Percentiles rank a stretch among this genome's conserved stretches.
These are phyloP conservation scores for Cephalopachus bancanus DNA, from an alignment of 2,797 vertebrate genomes.

Conservation along the genomic window DNA sequence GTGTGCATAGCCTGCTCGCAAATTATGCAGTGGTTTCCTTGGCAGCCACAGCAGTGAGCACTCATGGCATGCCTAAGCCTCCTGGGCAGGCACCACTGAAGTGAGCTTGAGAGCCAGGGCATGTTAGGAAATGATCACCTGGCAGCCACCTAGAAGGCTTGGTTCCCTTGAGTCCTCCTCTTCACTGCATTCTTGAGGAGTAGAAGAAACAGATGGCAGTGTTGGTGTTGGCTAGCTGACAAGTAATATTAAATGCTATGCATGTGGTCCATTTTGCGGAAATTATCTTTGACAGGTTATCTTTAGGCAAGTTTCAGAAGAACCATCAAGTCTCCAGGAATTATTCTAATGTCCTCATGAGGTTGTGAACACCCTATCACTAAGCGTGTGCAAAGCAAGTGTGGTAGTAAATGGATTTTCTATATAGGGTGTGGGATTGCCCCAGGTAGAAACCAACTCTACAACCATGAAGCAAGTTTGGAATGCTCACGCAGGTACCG, in stretches of 20 bases:
- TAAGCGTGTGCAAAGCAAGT: neutral
- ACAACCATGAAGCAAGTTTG: neutral
- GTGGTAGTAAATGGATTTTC: neutral
- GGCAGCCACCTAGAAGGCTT: neutral
- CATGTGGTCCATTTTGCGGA: neutral
- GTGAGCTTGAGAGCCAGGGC: conserved; percentile 11
- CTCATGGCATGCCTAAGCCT: conserved; percentile 69
- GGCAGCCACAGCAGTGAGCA: conserved; percentile 68
- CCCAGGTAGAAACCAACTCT: neutral
- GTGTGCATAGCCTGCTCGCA: conserved; percentile 69
- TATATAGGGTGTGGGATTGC: neutral
- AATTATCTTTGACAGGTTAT: neutral
- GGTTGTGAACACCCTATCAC: neutral
- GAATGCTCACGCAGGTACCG: neutral
- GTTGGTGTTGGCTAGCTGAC: neutral
- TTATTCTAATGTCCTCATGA: neutral
- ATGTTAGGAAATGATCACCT: conserved; percentile 60
- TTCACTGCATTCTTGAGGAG: conserved; percentile 10
- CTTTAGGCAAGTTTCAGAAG: neutral
- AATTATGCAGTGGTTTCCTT: conserved; percentile 76
- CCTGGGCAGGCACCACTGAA: neutral
- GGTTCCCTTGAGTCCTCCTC: neutral
- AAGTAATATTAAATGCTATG: neutral
- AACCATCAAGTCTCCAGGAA: neutral
- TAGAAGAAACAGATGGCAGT: neutral